These are phyloP conservation scores for Cacoxenus indagator DNA, from an alignment of 2,888 invertebrate species.

Conservation along the genomic window DNA sequence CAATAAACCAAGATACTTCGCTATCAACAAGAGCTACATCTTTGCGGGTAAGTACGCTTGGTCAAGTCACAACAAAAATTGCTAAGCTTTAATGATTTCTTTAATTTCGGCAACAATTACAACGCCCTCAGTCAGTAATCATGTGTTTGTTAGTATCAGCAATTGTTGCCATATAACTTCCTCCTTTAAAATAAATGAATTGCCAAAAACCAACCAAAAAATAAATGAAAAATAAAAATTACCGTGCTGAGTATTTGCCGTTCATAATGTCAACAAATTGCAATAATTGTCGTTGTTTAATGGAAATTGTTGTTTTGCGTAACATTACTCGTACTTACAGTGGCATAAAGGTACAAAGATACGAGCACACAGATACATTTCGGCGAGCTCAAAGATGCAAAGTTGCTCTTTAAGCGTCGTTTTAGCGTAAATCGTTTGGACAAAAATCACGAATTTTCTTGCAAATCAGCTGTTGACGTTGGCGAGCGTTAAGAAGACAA, in stretches of 20 bases:
- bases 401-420: slow-evolving; percentile 14
- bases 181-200: too few species aligned
- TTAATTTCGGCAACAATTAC: too few species aligned
- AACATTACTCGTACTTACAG: neutral
- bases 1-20: too few species aligned
- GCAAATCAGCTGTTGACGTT: slow-evolving; percentile 17
- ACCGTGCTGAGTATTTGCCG: slow-evolving; percentile 8
- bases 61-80: too few species aligned
- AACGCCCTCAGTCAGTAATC: too few species aligned
- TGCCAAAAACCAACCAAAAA: slow-evolving; percentile 26
- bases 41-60: too few species aligned
- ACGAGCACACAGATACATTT: neutral
- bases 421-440: slow-evolving; percentile 5
- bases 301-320: slow-evolving; percentile 2
- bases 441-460: slow-evolving; percentile 12
- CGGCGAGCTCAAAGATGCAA: neutral
- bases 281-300: slow-evolving; percentile 52
- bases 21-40: too few species aligned
- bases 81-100: too few species aligned
- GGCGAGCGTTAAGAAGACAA: neutral
- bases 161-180: too few species aligned
- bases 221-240: slow-evolving; percentile 34
- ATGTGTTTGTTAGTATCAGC: too few species aligned
- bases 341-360: neutral
- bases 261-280: slow-evolving; percentile 57